Conservation (phyloP, 2,113 vertebrate species). For the Dipodomys stephensi region DNA sequence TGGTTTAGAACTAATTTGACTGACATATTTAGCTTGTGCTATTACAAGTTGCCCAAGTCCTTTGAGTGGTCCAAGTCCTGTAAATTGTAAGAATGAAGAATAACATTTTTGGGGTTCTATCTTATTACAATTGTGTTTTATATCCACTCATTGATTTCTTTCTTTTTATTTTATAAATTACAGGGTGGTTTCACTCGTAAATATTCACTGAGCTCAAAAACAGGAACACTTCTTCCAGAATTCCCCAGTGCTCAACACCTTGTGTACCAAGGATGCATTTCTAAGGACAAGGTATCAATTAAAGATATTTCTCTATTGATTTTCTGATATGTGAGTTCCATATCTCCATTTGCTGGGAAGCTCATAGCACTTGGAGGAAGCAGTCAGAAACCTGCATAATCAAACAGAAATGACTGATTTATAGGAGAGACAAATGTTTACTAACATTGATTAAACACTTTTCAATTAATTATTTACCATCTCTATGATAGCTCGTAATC, state of each 20-base stretch:
- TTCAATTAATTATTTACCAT: constrained; percentile 89
- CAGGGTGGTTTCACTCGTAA: constrained; percentile 99
- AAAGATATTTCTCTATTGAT: constrained; percentile 77
- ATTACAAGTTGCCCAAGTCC: neutral
- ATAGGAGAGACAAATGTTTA: constrained; percentile 86
- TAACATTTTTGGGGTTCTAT: constrained; percentile 32
- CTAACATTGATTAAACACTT: constrained; percentile 85
- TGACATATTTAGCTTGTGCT: neutral
- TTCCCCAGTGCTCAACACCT: constrained; percentile 97
- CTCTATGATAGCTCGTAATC: constrained; percentile 84
- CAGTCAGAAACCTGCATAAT: constrained; percentile 85
- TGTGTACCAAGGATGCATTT: constrained; percentile 93
- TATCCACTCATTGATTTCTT: constrained; percentile 25
- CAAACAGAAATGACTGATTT: constrained; percentile 89
- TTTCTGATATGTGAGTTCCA: constrained; percentile 79
- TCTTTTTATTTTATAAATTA: constrained; percentile 63
- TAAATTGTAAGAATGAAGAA: neutral
- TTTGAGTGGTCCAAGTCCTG: neutral
- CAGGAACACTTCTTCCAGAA: constrained; percentile 97
- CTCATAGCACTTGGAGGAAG: constrained; percentile 84
- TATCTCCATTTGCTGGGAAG: constrained; percentile 81
- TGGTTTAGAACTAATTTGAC: neutral
- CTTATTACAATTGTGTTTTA: constrained; percentile 8
- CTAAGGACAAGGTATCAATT: constrained; percentile 95
- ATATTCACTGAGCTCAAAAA: constrained; percentile 99